Evolutionary conservation across 1,140 invertebrate genomes (phyloP), one percentile per base, ranked within the genome.

Genomic region (Drosophila subobscura): DNA sequence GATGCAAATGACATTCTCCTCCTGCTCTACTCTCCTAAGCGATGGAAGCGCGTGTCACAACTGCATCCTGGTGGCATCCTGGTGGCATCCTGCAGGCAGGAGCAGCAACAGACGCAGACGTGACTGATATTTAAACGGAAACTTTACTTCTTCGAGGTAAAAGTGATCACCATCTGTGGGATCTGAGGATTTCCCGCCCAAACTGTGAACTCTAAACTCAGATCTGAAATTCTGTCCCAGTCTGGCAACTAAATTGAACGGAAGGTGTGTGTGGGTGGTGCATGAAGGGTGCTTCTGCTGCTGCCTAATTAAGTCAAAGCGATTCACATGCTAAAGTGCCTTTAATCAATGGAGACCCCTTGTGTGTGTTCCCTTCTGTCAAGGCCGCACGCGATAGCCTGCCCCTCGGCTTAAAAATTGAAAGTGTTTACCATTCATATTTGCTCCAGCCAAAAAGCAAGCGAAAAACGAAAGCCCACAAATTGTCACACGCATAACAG

Each of bases 291-390:
- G 49, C 49, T 44, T 16, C 23, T n/a, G 20, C 79, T 68, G 60
- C 44, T 57, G 49, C 37, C 77, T 77, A 86, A 86, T 88, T 85
- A 86, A 57, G 59, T 59, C 65, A 60, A 4, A 5, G 50, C 53
- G 51, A 56, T 84, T 84, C 79, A 72, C 76, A 85, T 76, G 72
- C 76, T 52, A 79, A 76, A 63, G 52, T 54, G 73, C 70, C 77
- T 61, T 81, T 78, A 81, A 81, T 77, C 77, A 85, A 81, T 85
- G 80, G 72, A 52, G 22, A 52, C 22, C 44, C 27, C 23, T 45
- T 51, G 16, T 44, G n/a, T 14, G 47, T 2, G 16, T 8, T 10
- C 22, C 37, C 14, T 40, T 4, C 10, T 25, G 42, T 47, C 71
- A 74, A 74, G 71, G 71, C 47, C 71, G 52, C 71, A 74, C 71